Percentiles rank a stretch among this genome's conserved stretches.
Evolutionary conservation across 2,797 vertebrate genomes (phyloP).

Genomic region (Gouania willdenowi): DNA sequence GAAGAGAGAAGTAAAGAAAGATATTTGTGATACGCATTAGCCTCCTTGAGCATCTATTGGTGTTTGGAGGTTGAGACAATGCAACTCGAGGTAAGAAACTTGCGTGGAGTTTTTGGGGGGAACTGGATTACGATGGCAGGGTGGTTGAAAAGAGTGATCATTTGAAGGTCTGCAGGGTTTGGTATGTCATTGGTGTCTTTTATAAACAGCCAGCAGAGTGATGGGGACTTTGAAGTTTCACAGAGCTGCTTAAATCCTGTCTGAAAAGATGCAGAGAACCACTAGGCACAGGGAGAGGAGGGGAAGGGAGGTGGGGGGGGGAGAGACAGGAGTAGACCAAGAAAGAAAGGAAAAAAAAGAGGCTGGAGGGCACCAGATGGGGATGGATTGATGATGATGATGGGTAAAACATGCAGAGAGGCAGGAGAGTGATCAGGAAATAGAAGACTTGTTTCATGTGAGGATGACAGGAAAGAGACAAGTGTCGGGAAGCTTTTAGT

Average conservation of each 20-base stretch:
- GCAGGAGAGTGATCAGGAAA: constrained; percentile 52
- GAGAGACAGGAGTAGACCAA: constrained; percentile 56
- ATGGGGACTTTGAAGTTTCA: constrained; percentile 72
- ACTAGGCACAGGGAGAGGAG: constrained; percentile 54
- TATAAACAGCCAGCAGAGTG: constrained; percentile 64
- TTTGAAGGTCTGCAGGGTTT: constrained; percentile 68
- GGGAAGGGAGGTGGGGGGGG: no score
- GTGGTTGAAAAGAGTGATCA: constrained; percentile 50
- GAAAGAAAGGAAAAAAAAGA: constrained; percentile 3
- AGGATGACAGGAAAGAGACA: constrained; percentile 41
- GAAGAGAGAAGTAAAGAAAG: constrained; percentile 10
- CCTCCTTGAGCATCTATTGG: constrained; percentile 48
- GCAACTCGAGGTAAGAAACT: constrained; percentile 45
- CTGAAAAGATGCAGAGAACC: constrained; percentile 71
- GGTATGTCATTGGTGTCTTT: constrained; percentile 69
- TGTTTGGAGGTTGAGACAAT: constrained; percentile 24
- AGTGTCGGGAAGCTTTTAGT: constrained; percentile 41
- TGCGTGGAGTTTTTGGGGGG: constrained; percentile 15
- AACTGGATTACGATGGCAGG: constrained; percentile 38
- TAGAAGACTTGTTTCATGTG: constrained; percentile 48
- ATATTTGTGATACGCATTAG: constrained; percentile 25
- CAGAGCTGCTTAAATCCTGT: constrained; percentile 71
- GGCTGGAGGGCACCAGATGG: constrained; percentile 22
- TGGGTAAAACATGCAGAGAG: constrained; percentile 38
- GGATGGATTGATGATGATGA: constrained; percentile 49